A percentile compares a stretch with the other conserved stretches of the same genome.
phyloP scores from a whole-genome alignment of 2,888 invertebrate species.

The Nomada fucata region DNA sequence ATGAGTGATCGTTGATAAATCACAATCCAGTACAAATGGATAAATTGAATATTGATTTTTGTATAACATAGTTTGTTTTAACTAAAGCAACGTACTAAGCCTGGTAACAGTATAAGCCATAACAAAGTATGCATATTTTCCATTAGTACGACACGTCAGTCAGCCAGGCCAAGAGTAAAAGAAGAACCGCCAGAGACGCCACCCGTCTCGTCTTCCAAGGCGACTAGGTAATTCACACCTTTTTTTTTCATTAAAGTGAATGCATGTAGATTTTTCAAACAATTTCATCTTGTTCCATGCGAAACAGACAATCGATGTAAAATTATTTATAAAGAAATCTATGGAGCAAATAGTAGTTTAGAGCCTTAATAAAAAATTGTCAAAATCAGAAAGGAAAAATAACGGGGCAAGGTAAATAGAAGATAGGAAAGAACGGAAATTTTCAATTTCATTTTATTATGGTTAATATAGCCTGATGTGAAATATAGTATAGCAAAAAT shows the following conservation, averaged over 20 bases:
- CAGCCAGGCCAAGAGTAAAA: conserved; percentile 84
- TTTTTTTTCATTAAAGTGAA: conserved; percentile 78
- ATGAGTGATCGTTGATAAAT: conserved; percentile 1
- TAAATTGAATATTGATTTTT: conserved; percentile 25
- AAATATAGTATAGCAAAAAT: no score
- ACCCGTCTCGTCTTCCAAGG: conserved; percentile 84
- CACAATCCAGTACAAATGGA: neutral
- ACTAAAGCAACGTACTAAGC: conserved; percentile 58
- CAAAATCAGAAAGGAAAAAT: neutral
- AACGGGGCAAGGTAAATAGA: neutral
- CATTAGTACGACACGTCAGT: conserved; percentile 84
- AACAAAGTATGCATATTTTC: conserved; percentile 81
- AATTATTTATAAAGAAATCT: neutral
- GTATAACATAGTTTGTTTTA: conserved; percentile 41
- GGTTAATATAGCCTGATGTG: no score
- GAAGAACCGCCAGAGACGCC: conserved; percentile 84
- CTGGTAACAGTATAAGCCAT: conserved; percentile 74
- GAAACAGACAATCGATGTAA: conserved; percentile 6
- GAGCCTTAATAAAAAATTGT: neutral
- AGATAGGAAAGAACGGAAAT: neutral
- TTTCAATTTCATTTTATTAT: no score
- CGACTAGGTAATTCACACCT: conserved; percentile 83
- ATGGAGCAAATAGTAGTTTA: neutral
- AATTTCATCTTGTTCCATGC: conserved; percentile 28
- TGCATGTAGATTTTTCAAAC: conserved; percentile 72